Evolutionary conservation across 2,797 vertebrate genomes (phyloP), one percentile per base, ranked within the genome.

Genomic region (Periparus ater): DNA sequence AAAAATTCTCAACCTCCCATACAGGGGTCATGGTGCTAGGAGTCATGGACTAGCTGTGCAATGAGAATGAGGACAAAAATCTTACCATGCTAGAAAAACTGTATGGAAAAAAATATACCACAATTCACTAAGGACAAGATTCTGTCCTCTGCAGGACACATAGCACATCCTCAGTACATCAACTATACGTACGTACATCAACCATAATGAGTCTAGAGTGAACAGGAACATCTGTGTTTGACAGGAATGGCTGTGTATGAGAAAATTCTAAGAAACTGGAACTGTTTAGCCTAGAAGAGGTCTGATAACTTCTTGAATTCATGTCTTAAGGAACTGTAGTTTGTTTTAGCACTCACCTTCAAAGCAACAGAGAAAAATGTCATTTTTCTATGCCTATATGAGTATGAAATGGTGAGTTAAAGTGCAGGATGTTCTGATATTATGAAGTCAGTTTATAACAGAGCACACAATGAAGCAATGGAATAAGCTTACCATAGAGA

Each of bases 21-120:
- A 22, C 2, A 12, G 45, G 6, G 3, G 1, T 47, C 17, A 47
- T n/a, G 4, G 5, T 75, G 25, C 14, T n/a, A 54, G 21, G 13
- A n/a, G 3, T 45, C 17, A 55, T 38, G 27, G 11, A 71, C 19
- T 51, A 32, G 7, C 9, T 30, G 14, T 10, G 7, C 38, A 74
- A 17, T 10, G 7, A 23, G 23, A 74, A 71, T 13, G 9, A 81
- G 40, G 32, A 74, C 11, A 91, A 77, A 84, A 66, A 54, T 26
- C 4, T 70, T 80, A 23, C 23, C 16, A 21, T 25, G 25, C 10
- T 47, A 51, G 30, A 88, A 44, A 62, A 78, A 72, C 6, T 19
- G 4, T 15, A 36, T 27, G 21, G 18, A 54, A 71, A 87, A 79
- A 62, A 47, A 44, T 4, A 16, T 3, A 23, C 2, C 14, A n/a